These are phyloP conservation scores for Anguilla marmorata DNA, from an alignment of 2,797 vertebrate species.

Conservation along the genomic window DNA sequence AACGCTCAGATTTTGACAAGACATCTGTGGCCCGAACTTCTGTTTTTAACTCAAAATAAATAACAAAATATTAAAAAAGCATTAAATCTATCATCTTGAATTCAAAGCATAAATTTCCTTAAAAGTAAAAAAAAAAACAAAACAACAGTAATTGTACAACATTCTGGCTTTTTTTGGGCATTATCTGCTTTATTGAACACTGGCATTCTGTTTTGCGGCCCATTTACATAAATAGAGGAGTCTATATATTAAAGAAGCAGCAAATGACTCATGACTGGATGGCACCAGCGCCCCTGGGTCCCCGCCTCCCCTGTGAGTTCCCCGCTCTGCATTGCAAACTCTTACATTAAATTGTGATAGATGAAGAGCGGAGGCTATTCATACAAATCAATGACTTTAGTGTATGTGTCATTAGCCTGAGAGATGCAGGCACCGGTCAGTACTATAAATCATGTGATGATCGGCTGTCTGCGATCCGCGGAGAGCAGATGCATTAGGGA, in stretches of 20 bases:
- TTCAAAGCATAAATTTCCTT: not conserved
- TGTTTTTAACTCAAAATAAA: not conserved
- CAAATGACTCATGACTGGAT: conserved; percentile 91
- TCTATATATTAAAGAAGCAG: conserved; percentile 87
- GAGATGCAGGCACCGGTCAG: conserved; percentile 98
- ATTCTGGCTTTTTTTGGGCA: conserved; percentile 63
- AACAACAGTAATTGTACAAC: conserved; percentile 46
- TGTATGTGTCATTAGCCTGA: conserved; percentile 99
- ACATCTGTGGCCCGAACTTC: not conserved
- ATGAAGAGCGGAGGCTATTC: conserved; percentile 99
- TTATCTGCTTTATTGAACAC: conserved; percentile 72
- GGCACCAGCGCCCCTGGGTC: conserved; percentile 74
- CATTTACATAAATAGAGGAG: conserved; percentile 82
- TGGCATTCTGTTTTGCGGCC: conserved; percentile 73
- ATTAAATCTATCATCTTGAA: not conserved
- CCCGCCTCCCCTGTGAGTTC: conserved; percentile 73
- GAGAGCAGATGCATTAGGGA: conserved; percentile 80
- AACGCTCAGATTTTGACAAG: not conserved
- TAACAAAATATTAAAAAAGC: not conserved
- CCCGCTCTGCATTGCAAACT: conserved; percentile 96
- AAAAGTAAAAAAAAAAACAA: conserved; percentile 3
- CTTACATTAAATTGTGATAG: conserved; percentile 99
- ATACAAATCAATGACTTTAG: conserved; percentile 99
- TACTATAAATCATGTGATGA: conserved; percentile 99
- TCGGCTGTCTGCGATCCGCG: conserved; percentile 89